Conservation (phyloP, 1,140 invertebrate genomes). For the Helicorthomorpha holstii region DNA sequence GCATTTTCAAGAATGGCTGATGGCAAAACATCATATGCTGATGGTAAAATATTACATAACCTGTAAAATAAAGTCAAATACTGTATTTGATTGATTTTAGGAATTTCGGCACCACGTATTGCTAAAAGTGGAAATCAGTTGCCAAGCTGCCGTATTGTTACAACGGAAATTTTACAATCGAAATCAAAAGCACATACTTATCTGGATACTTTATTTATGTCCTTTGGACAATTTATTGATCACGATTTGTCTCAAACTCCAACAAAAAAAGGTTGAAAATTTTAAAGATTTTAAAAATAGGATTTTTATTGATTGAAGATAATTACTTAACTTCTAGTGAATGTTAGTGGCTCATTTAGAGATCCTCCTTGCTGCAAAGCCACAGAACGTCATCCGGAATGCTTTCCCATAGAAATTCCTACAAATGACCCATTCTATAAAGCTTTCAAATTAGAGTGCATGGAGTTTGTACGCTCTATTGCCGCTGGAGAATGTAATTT, state of each 20-base stretch:
- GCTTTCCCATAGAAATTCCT: constrained; percentile 72
- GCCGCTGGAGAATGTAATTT: constrained; percentile 25
- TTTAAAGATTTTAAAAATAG: background rate
- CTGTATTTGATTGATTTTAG: background rate
- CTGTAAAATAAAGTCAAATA: too few relatives aligned
- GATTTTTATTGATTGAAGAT: too few relatives aligned
- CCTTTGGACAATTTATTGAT: constrained; percentile 39
- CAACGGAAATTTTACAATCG: constrained; percentile 25
- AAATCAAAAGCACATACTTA: constrained; percentile 22
- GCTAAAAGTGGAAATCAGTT: constrained; percentile 21
- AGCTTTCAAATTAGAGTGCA: constrained; percentile 46
- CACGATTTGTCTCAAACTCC: constrained; percentile 25
- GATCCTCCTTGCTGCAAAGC: constrained; percentile 13
- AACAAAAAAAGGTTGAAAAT: background rate
- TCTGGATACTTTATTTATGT: constrained; percentile 27
- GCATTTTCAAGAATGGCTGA: constrained; percentile 14
- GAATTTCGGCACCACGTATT: background rate
- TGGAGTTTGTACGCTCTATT: constrained; percentile 66
- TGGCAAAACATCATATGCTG: constrained; percentile 16
- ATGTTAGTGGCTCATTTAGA: constrained; percentile 19
- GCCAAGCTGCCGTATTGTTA: constrained; percentile 31
- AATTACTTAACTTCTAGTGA: too few relatives aligned
- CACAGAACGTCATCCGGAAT: constrained; percentile 30
- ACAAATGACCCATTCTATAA: constrained; percentile 58
- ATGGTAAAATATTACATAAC: constrained; percentile 15